Evolutionary conservation across 1,140 invertebrate genomes (phyloP).

Genomic region (Anastatus disparis): DNA sequence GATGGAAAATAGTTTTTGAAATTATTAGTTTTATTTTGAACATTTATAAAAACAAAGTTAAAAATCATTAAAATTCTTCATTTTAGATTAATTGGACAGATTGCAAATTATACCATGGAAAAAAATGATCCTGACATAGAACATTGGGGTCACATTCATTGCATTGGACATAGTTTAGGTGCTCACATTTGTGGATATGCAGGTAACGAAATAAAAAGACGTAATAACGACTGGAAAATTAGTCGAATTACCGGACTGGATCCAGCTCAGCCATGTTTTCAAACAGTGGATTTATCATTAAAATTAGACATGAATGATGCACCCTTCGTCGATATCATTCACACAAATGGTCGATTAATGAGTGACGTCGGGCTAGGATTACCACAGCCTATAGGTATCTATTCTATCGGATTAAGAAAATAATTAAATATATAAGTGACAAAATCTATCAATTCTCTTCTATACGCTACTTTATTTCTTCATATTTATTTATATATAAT

Average conservation of each 20-base stretch:
- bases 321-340: slow-evolving; percentile 77
- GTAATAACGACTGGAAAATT: slow-evolving; percentile 50
- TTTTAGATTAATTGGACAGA: background rate
- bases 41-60: too few relatives aligned
- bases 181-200: slow-evolving; percentile 72
- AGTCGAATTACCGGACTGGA: slow-evolving; percentile 69
- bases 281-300: slow-evolving; percentile 59
- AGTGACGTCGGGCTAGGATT: slow-evolving; percentile 68
- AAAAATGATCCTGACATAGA: background rate
- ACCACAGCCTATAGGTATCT: slow-evolving; percentile 68
- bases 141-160: slow-evolving; percentile 58
- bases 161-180: slow-evolving; percentile 73
- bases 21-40: too few relatives aligned
- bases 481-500: too few relatives aligned
- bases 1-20: too few relatives aligned
- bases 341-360: slow-evolving; percentile 69
- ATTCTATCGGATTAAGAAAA: too few relatives aligned
- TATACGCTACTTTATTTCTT: too few relatives aligned
- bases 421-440: too few relatives aligned
- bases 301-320: slow-evolving; percentile 71
- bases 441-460: too few relatives aligned
- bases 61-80: too few relatives aligned
- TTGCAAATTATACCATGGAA: background rate
- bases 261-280: slow-evolving; percentile 75
- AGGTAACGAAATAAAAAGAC: slow-evolving; percentile 65